Evolutionary conservation across 2,797 vertebrate genomes (phyloP), one percentile per base, ranked within the genome.

Genomic region (Xiphophorus birchmanni): DNA sequence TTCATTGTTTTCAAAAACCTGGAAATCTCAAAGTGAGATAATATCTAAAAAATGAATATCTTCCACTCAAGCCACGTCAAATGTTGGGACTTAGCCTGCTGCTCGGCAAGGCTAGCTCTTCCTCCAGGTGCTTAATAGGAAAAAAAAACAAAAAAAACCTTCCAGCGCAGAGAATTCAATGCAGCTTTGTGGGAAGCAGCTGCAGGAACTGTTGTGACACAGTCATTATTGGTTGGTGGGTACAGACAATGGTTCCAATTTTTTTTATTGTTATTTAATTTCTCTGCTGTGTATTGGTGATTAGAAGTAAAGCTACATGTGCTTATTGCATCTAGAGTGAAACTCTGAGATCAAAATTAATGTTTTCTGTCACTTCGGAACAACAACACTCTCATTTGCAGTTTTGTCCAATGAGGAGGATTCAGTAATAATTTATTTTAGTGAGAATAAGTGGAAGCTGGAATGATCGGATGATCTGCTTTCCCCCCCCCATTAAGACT

Each of bases 181-280:
- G 13, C 71, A 5, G 3, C 56, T 75, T 84, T 84, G 52, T 78
- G 52, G 84, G 82, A 90, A 85, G 75, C 82, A 86, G 82, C 88
- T 86, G 86, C 76, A 84, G 58, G 80, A 78, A 47, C 72, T 77
- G 48, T n/a, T 78, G 47, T 65, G 40, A 32, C 29, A 23, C 35
- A 73, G 48, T 29, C 75, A 52, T 40, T 26, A 29, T 54, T 40
- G 56, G 71, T 18, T 17, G 9, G 29, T 29, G 58, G 35, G 13
- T 17, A 47, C 50, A 77, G 74, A 75, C 75, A 45, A 73, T 52
- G 13, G 4, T 54, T n/a, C 72, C 35, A 40, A 47, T 45, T 80
- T 48, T 4, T 4, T 48, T 48, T 50, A 40, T 35, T 75, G 1
- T 21, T 13, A 77, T 80, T 32, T 71, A 6, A 56, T 73, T 73